phyloP scores from a whole-genome alignment of 2,888 invertebrate genomes.

The Rhodophaea formosa region DNA sequence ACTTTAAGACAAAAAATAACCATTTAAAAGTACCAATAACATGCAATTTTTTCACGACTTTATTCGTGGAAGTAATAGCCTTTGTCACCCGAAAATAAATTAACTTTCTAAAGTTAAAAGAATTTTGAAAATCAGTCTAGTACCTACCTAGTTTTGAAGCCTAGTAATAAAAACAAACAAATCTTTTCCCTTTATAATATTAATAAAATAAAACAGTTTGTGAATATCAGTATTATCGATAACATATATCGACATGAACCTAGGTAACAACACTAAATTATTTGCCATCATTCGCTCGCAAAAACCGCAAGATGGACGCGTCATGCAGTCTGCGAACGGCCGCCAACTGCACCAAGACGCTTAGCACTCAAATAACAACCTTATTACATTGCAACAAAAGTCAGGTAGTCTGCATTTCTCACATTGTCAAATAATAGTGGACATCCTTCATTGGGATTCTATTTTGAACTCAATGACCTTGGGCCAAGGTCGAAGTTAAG shows the following conservation, averaged over 20 bases:
- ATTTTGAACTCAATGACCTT: not conserved
- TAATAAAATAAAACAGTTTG: too few species aligned
- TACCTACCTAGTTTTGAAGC: too few species aligned
- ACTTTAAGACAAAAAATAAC: too few species aligned
- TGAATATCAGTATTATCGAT: not conserved
- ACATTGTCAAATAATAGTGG: not conserved
- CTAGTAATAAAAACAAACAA: too few species aligned
- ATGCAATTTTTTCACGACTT: too few species aligned
- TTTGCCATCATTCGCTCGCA: conserved; percentile 59
- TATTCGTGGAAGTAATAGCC: too few species aligned
- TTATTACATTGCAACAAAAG: conserved; percentile 25
- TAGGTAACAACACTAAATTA: conserved; percentile 50
- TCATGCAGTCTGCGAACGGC: conserved; percentile 67
- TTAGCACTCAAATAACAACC: conserved; percentile 35
- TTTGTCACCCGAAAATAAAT: too few species aligned
- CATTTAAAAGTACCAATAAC: too few species aligned
- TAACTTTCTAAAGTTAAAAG: too few species aligned
- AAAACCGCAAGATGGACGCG: conserved; percentile 68
- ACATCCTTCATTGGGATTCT: not conserved
- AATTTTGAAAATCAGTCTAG: too few species aligned
- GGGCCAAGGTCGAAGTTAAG: not conserved
- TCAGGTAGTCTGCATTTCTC: not conserved
- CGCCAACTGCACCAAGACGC: conserved; percentile 46
- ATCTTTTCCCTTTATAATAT: too few species aligned
- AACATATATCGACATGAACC: not conserved